phyloP scores from a whole-genome alignment of 2,888 invertebrate genomes.

The Andrena haemorrhoa region DNA sequence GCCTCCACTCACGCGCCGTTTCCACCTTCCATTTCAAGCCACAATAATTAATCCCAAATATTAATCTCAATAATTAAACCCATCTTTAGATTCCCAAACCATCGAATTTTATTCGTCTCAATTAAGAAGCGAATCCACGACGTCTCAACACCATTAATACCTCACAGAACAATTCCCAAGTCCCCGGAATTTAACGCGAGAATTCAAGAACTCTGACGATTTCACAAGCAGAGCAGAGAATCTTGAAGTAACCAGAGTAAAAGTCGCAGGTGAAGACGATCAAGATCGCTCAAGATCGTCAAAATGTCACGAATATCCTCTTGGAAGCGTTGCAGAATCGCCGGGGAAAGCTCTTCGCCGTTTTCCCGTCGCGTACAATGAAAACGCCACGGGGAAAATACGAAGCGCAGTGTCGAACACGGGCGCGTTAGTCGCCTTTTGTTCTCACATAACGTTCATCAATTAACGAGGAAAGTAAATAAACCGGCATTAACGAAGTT shows the following conservation, averaged over 20 bases:
- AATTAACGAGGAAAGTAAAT: constrained; percentile 41
- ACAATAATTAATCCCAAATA: not conserved
- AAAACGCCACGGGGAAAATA: not conserved
- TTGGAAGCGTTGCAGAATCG: not conserved
- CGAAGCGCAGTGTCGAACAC: not conserved
- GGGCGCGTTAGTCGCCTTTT: constrained; percentile 21
- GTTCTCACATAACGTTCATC: constrained; percentile 29
- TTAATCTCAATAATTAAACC: too few species aligned
- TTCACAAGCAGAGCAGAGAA: not conserved
- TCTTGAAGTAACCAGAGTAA: not conserved
- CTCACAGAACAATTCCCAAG: too few species aligned
- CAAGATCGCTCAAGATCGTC: not conserved
- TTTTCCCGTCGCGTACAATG: not conserved
- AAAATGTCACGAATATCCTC: not conserved
- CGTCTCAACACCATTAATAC: too few species aligned
- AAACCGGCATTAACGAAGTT: constrained; percentile 43
- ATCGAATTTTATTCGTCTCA: not conserved
- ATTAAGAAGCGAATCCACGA: not conserved
- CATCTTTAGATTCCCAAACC: not conserved
- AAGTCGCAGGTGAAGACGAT: not conserved
- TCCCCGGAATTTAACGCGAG: too few species aligned
- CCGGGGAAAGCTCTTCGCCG: not conserved
- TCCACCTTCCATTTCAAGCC: not conserved
- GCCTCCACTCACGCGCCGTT: not conserved
- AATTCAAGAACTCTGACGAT: not conserved